Conservation (phyloP, 2,113 vertebrate species). For the Dasyornis broadbenti region DNA sequence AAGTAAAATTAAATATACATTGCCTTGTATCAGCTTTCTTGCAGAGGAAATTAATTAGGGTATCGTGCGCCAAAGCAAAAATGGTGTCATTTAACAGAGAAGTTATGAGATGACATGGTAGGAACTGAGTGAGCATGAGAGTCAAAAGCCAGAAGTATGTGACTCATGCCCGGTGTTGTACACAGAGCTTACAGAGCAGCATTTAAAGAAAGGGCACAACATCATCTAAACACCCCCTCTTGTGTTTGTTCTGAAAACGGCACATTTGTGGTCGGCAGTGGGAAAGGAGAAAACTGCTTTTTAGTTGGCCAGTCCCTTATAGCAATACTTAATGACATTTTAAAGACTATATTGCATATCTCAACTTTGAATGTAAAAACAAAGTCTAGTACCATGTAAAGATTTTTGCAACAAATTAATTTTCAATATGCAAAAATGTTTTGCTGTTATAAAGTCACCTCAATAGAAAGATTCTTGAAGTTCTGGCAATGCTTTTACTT, state of each 20-base stretch:
- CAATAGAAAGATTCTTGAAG: neutral
- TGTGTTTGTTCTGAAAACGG: slow-evolving; percentile 57
- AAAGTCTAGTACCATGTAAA: neutral
- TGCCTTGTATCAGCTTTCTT: neutral
- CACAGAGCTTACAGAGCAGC: neutral
- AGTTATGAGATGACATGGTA: neutral
- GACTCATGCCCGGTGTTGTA: neutral
- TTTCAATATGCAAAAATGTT: neutral
- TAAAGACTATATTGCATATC: neutral
- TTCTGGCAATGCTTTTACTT: neutral
- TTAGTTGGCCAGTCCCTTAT: neutral
- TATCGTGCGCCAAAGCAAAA: neutral
- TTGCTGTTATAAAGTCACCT: neutral
- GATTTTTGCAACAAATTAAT: neutral
- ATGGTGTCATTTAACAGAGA: neutral
- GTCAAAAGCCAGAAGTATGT: neutral
- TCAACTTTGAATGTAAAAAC: neutral
- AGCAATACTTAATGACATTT: neutral
- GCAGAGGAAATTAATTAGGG: neutral
- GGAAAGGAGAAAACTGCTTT: neutral
- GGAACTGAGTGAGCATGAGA: neutral
- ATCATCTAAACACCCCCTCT: slow-evolving; percentile 66
- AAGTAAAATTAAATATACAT: neutral
- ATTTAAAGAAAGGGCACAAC: neutral
- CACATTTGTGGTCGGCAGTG: neutral